These are phyloP conservation scores for Sphaeramia orbicularis DNA, from an alignment of 2,797 vertebrate genomes.

Conservation along the genomic window DNA sequence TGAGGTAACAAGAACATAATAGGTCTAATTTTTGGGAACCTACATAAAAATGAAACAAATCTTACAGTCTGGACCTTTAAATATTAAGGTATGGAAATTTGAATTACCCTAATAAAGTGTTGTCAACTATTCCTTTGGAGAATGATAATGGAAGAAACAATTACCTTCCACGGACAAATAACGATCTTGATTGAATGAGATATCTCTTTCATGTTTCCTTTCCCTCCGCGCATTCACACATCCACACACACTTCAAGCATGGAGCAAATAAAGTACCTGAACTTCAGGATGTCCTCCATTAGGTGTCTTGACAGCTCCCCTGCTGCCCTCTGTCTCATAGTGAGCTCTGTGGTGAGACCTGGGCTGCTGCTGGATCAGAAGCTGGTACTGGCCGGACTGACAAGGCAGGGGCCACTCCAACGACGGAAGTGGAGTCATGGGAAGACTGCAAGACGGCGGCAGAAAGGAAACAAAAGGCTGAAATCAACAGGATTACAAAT, in stretches of 20 bases:
- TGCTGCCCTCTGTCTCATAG: conserved; percentile 97
- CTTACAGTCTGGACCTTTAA: too few species aligned
- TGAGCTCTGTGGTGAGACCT: conserved; percentile 95
- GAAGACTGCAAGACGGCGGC: conserved; percentile 72
- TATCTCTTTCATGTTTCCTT: neutral
- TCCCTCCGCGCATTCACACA: neutral
- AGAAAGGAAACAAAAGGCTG: neutral
- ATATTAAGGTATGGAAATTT: too few species aligned
- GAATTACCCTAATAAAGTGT: too few species aligned
- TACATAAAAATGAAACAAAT: too few species aligned
- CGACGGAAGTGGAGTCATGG: conserved; percentile 86
- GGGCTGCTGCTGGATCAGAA: conserved; percentile 92
- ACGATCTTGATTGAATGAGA: too few species aligned
- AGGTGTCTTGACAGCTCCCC: conserved; percentile 93
- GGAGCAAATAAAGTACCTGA: conserved; percentile 84
- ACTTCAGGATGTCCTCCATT: conserved; percentile 93
- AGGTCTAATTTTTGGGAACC: too few species aligned
- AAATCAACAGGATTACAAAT: neutral
- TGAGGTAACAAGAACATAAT: too few species aligned
- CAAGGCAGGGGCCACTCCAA: conserved; percentile 90
- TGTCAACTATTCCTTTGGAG: too few species aligned
- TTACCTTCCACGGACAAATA: too few species aligned
- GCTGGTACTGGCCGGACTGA: conserved; percentile 88
- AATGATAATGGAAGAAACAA: too few species aligned
- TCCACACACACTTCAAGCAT: neutral